Base-by-base conservation (phyloP, 2,797 vertebrate species). In the Manis crassicaudata region DNA sequence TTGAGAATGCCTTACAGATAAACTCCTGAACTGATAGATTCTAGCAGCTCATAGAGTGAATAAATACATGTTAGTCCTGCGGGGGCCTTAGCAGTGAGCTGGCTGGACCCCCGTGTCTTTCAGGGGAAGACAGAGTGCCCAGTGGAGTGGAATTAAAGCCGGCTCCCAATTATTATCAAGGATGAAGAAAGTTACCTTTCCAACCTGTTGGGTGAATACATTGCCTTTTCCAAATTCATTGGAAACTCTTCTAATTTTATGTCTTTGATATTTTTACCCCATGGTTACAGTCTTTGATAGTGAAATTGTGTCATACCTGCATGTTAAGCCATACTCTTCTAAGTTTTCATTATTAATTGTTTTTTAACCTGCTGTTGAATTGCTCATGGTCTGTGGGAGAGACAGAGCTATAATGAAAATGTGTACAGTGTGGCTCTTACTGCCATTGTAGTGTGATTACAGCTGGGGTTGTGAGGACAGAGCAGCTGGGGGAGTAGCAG, bases 121-220 rank as follows among this genome's bases (percentile, higher is more conserved):
- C 10, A 6, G 79, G 21, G 43, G 75, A 52, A 43, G 72, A 67
- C 32, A 14, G 35, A 16, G 29, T 16, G 4, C 56, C 13, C 14
- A 5, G 13, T 6, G 9, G 50, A 7, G 40, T 56, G 56, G 23
- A 56, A 21, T 21, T 32, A 25, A 16, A 35, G 35, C 60, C n/a
- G 1, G 75, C 14, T 60, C 2, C 60, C 6, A 0, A 3, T 21
- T 70, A 3, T 79, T n/a, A 60, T 25, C 23, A 60, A 58, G 17
- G 65, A 23, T 75, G 21, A 81, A 58, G 63, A 52, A 10, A 58
- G 70, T 46, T 52, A 6, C 62, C 18, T 40, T 85, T 83, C 73
- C 3, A 50, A 0, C 40, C 29, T 58, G 0, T 25, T 5, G 7
- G 37, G 10, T n/a, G 63, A 52, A 16, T 16, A 27, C 0, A 1